Evolutionary conservation across 2,888 invertebrate species (phyloP).

Genomic region (Drosophila borborema): DNA sequence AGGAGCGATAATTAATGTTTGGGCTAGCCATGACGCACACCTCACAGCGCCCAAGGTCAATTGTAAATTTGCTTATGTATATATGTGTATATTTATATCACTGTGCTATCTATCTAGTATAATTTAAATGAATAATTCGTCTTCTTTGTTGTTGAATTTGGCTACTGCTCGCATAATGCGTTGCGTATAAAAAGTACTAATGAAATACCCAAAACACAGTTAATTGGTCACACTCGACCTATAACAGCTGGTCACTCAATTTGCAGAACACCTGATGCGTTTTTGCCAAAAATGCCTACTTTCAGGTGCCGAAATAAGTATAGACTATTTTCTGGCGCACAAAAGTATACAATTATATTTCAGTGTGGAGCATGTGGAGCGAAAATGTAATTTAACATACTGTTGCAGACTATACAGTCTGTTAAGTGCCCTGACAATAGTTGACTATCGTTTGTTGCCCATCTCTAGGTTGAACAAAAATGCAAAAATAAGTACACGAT

Average conservation of each 20-base stretch:
- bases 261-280: conserved; percentile 32
- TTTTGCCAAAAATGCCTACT: conserved; percentile 9
- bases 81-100: conserved; percentile 79
- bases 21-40: conserved; percentile 81
- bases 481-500: conserved; percentile 51
- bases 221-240: conserved; percentile 15
- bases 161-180: conserved; percentile 63
- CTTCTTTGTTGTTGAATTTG: conserved; percentile 69
- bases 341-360: conserved; percentile 12
- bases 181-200: conserved; percentile 22
- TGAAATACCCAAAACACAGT: neutral
- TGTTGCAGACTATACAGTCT: neutral
- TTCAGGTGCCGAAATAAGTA: neutral
- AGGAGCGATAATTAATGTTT: conserved; percentile 82
- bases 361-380: conserved; percentile 8
- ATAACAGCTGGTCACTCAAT: conserved; percentile 29
- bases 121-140: conserved; percentile 62
- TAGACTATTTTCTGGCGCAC: neutral
- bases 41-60: conserved; percentile 67
- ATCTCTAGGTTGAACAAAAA: conserved; percentile 49
- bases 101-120: conserved; percentile 71
- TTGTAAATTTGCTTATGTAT: conserved; percentile 64
- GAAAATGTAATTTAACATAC: neutral
- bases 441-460: conserved; percentile 10
- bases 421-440: neutral